phyloP scores from a whole-genome alignment of 2,888 invertebrate genomes.

The Endotricha flammealis region DNA sequence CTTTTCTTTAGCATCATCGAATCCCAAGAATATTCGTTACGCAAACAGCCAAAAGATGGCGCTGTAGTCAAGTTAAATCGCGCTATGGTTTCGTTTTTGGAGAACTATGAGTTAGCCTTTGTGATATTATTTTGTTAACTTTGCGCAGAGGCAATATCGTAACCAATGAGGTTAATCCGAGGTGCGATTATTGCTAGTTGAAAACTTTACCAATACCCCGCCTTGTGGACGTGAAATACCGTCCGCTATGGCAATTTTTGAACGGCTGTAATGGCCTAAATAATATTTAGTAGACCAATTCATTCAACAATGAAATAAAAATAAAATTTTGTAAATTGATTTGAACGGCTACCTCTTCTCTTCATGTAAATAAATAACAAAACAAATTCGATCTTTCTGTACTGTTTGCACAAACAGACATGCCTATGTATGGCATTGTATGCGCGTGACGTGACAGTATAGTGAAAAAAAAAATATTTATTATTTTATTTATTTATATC shows the following conservation, averaged over 20 bases:
- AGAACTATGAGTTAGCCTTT: background rate
- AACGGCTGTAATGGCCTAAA: constrained; percentile 50
- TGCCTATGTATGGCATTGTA: too few species aligned
- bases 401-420: too few species aligned
- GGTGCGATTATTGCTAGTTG: constrained; percentile 96
- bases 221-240: constrained; percentile 72
- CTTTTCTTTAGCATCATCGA: too few species aligned
- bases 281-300: constrained; percentile 6
- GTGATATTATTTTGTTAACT: constrained; percentile 75
- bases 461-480: too few species aligned
- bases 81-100: background rate
- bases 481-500: too few species aligned
- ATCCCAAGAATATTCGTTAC: too few species aligned
- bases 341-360: too few species aligned
- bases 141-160: constrained; percentile 96
- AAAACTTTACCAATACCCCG: constrained; percentile 86
- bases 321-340: too few species aligned
- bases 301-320: too few species aligned
- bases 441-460: too few species aligned
- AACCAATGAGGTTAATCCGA: constrained; percentile 94
- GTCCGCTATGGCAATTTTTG: constrained; percentile 73
- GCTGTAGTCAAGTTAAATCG: background rate
- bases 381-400: too few species aligned
- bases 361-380: too few species aligned
- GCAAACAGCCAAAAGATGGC: background rate